phyloP scores from a whole-genome alignment of 2,797 vertebrate species.

The Poeciliopsis presidionis region DNA sequence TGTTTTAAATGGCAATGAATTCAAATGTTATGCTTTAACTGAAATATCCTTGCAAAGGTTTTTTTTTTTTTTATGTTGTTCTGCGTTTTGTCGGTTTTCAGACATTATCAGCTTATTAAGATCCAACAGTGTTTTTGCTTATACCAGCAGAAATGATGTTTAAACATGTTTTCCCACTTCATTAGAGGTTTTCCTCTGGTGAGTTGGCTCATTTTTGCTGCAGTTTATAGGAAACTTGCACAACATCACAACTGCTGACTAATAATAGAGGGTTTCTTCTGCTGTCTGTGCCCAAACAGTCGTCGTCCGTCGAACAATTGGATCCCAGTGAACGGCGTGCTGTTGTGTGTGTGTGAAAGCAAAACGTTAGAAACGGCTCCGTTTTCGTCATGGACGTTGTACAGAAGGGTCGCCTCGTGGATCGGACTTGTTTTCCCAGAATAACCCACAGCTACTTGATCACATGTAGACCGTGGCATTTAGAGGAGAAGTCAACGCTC shows the following conservation, averaged over 20 bases:
- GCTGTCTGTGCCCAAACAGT: neutral
- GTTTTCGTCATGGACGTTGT: neutral
- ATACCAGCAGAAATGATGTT: too few species aligned
- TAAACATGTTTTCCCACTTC: too few species aligned
- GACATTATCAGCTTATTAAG: neutral
- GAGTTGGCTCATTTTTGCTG: too few species aligned
- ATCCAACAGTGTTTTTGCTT: neutral
- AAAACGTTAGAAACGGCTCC: neutral
- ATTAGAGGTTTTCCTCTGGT: too few species aligned
- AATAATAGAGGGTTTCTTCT: neutral
- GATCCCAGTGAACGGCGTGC: neutral
- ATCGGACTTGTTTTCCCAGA: neutral
- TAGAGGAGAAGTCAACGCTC: neutral
- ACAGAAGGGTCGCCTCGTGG: neutral
- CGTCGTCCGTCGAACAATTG: neutral
- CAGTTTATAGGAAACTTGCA: neutral
- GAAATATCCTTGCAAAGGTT: neutral
- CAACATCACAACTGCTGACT: neutral
- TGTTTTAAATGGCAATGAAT: neutral
- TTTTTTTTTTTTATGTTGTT: neutral
- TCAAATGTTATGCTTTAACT: neutral
- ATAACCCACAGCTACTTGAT: neutral
- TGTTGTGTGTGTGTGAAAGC: neutral
- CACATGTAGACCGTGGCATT: neutral
- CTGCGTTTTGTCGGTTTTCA: neutral